These are phyloP conservation scores for Myathropa florea DNA, from an alignment of 2,888 invertebrate genomes.

Conservation along the genomic window DNA sequence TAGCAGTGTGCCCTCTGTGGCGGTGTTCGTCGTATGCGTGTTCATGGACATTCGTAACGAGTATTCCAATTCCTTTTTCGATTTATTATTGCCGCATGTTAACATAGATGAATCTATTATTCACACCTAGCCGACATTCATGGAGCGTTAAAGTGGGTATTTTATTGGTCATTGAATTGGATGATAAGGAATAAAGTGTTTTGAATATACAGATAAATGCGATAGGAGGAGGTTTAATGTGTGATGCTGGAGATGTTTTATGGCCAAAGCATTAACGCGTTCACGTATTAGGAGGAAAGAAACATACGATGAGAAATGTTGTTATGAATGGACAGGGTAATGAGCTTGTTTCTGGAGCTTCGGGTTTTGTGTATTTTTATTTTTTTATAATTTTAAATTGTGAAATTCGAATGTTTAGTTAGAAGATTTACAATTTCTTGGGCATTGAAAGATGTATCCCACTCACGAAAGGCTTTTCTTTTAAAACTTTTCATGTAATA, in stretches of 20 bases:
- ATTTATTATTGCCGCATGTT: slow-evolving; percentile 64
- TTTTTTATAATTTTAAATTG: too few species aligned
- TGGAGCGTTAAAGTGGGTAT: slow-evolving; percentile 55
- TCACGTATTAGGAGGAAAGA: too few species aligned
- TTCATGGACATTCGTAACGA: neutral
- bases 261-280: too few species aligned
- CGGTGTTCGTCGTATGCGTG: neutral
- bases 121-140: slow-evolving; percentile 59
- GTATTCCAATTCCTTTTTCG: slow-evolving; percentile 40
- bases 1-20: neutral
- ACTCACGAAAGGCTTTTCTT: too few species aligned
- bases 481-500: too few species aligned
- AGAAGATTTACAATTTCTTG: too few species aligned
- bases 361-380: too few species aligned
- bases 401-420: too few species aligned
- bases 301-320: too few species aligned
- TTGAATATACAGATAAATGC: neutral
- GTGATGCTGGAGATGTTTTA: neutral
- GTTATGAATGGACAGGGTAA: too few species aligned
- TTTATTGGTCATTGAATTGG: slow-evolving; percentile 61
- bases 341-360: too few species aligned
- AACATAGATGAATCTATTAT: slow-evolving; percentile 67
- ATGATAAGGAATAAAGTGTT: slow-evolving; percentile 25
- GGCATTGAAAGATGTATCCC: too few species aligned
- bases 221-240: neutral